Percentiles rank a stretch among this genome's conserved stretches.
These are phyloP conservation scores for Pristionchus arcanus DNA, from an alignment of 2,888 invertebrate species.

Conservation along the genomic window DNA sequence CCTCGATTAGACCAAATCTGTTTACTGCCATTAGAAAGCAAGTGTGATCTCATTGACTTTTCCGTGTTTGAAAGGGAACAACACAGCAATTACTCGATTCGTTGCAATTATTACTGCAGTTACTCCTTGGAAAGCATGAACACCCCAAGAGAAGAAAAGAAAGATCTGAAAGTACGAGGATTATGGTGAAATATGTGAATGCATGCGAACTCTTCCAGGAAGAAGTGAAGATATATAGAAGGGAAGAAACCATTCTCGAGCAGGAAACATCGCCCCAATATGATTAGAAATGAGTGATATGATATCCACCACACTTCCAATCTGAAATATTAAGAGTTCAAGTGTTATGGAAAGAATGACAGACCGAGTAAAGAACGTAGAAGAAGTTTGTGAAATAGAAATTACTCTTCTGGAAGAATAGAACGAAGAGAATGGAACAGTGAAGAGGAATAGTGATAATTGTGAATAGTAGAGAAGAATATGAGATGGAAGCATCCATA, in stretches of 20 bases:
- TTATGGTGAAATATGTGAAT: neutral
- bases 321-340: neutral
- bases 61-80: conserved; percentile 4
- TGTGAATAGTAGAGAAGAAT: neutral
- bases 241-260: neutral
- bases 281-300: neutral
- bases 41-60: neutral
- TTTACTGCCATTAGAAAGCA: neutral
- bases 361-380: neutral
- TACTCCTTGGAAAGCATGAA: neutral
- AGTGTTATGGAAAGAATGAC: neutral
- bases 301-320: neutral
- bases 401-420: neutral
- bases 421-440: neutral
- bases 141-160: conserved; percentile 19
- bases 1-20: neutral
- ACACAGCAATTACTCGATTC: conserved; percentile 20
- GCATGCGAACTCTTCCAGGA: neutral
- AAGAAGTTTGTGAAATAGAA: neutral
- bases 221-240: neutral
- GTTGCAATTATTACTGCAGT: neutral
- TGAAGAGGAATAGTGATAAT: neutral
- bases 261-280: neutral
- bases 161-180: neutral
- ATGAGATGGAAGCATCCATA: neutral